Percentiles rank a stretch among this genome's conserved stretches.
Evolutionary conservation across 92 coral and sea anemone genomes (phyloP).

Genomic region (Diadumene lineata): DNA sequence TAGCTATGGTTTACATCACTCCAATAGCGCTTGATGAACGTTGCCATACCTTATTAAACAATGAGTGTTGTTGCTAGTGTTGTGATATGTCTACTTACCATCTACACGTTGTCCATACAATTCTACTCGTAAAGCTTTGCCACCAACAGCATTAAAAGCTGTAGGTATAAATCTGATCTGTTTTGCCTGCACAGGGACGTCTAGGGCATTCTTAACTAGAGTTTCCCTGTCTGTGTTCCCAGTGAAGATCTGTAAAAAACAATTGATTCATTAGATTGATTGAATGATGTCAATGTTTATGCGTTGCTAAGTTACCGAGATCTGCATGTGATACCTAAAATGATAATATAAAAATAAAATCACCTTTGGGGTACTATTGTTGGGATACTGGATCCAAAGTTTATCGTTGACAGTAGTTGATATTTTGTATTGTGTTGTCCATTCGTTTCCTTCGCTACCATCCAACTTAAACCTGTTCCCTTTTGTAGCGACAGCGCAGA

Average conservation of each 20-base stretch:
- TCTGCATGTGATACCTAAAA: no score
- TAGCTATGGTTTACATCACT: no score
- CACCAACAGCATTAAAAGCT: neutral
- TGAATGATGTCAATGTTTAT: no score
- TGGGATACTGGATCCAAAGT: neutral
- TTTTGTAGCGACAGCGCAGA: constrained; percentile 27
- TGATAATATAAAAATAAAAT: neutral
- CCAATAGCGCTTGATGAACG: no score
- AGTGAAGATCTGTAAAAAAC: neutral
- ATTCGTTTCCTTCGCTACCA: neutral
- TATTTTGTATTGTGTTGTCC: constrained; percentile 23
- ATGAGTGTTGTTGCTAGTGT: no score
- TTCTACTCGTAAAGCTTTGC: neutral
- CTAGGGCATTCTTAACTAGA: neutral
- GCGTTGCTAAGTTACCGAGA: no score
- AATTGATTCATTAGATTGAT: neutral
- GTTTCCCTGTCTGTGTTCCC: neutral
- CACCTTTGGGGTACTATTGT: neutral
- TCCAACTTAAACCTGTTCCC: neutral
- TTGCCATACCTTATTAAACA: no score
- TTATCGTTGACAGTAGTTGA: neutral
- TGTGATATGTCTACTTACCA: no score
- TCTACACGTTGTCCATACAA: neutral
- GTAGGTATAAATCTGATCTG: neutral
- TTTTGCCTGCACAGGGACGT: neutral